Percentiles rank a stretch among this genome's conserved stretches.
phyloP scores from a whole-genome alignment of 2,113 vertebrate species.

The Eolophus roseicapilla region DNA sequence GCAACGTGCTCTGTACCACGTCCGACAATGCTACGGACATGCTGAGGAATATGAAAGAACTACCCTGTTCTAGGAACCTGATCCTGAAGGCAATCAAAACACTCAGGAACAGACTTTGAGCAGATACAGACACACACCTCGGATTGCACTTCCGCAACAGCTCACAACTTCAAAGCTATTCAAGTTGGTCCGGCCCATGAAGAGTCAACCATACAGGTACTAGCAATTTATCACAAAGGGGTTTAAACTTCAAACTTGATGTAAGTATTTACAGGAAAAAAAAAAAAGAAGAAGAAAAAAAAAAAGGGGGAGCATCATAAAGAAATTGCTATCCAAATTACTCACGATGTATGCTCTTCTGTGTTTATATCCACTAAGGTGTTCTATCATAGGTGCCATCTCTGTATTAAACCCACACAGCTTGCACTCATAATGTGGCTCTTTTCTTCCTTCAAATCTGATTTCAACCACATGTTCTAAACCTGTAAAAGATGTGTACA shows the following conservation, averaged over 20 bases:
- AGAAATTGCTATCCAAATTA: background rate
- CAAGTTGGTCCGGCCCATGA: background rate
- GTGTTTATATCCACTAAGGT: constrained; percentile 63
- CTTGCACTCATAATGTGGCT: constrained; percentile 38
- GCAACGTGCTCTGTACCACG: background rate
- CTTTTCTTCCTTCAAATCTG: constrained; percentile 47
- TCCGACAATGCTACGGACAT: background rate
- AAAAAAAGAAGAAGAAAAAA: background rate
- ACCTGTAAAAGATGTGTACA: background rate
- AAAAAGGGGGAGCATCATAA: background rate
- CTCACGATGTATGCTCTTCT: constrained; percentile 60
- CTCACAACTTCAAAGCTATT: background rate
- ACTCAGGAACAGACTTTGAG: background rate
- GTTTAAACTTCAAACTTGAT: background rate
- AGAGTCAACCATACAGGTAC: background rate
- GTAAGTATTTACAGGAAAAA: background rate
- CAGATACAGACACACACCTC: background rate
- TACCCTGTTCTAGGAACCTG: background rate
- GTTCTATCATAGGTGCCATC: constrained; percentile 60
- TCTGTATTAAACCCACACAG: constrained; percentile 47
- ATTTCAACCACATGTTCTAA: constrained; percentile 62
- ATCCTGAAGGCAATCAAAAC: background rate
- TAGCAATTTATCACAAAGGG: background rate
- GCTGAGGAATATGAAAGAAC: background rate
- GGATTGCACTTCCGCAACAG: background rate